Evolutionary conservation across 2,797 vertebrate genomes (phyloP), one percentile per base, ranked within the genome.

Genomic region (Chaetophractus vellerosus): DNA sequence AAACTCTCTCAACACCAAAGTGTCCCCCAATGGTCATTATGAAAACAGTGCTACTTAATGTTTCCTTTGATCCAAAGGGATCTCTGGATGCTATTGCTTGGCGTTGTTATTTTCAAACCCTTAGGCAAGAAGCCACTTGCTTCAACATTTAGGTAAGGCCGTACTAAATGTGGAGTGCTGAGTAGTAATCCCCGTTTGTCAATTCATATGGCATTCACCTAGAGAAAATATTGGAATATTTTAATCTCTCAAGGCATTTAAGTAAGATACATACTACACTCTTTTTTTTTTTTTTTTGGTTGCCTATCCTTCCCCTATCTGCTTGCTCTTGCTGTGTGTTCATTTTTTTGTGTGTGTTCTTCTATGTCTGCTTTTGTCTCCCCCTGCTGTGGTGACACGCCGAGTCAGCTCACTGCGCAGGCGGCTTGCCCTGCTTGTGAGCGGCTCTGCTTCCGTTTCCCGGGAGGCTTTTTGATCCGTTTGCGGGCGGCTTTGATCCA

Each of bases 41-140:
- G 91, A 98, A 98, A 98, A 98, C 87, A 95, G 85, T 82, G 23
- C 97, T 97, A 97, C 97, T 98, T 98, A 98, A 98, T 98, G 98
- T 96, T 97, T 97, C 95, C 97, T 98, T 98, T 98, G 98, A 98
- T 98, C 98, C 95, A 28, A 97, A 0, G 97, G 98, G 98, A 98
- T 85, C 96, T 91, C 87, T 96, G 96, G 93, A 78, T 97, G 96
- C 78, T 98, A 97, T 97, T 98, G 96, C 96, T 97, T 10, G 1
- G 88, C 97, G 98, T 98, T 98, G 97, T 98, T 98, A 97, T 96
- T 96, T 98, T 98, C 97, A 98, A 75, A 97, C 97, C 98, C 97
- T 98, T 98, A 98, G 98, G 98, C 98, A 98, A 98, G 88, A 97
- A 97, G 85, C 88, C 72, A 69, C 94, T 97, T 97, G 94, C 97